Percentiles rank a stretch among this genome's conserved stretches.
phyloP scores from a whole-genome alignment of 2,888 invertebrate species.

The Apotomis betuletana region DNA sequence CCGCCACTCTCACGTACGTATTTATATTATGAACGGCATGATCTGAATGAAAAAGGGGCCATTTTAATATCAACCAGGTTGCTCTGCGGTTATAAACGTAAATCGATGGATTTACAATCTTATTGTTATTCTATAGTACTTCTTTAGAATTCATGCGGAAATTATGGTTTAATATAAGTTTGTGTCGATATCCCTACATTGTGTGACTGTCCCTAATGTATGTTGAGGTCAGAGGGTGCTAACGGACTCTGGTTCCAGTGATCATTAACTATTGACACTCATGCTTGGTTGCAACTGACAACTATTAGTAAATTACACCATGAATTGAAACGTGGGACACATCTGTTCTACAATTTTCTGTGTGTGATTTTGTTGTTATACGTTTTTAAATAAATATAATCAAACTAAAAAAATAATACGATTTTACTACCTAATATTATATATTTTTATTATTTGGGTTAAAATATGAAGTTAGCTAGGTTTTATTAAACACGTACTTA shows the following conservation, averaged over 20 bases:
- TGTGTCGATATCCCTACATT: conserved; percentile 1
- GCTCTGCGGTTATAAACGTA: conserved; percentile 34
- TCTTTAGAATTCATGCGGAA: conserved; percentile 37
- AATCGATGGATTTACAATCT: conserved; percentile 41
- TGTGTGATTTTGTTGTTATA: too few relatives aligned
- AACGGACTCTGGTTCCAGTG: conserved; percentile 39
- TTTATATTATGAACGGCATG: conserved; percentile 58
- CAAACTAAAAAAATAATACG: too few relatives aligned
- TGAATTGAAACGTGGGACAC: neutral
- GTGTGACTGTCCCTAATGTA: conserved; percentile 18
- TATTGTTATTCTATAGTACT: conserved; percentile 37
- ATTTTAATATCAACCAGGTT: conserved; percentile 44
- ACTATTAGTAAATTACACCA: conserved; percentile 14
- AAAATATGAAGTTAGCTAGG: too few relatives aligned
- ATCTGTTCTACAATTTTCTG: neutral
- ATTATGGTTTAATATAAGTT: conserved; percentile 33
- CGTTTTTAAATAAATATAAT: too few relatives aligned
- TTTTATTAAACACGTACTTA: too few relatives aligned
- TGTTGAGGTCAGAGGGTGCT: conserved; percentile 37
- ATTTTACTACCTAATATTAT: too few relatives aligned
- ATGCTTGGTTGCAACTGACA: conserved; percentile 7
- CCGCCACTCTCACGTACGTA: conserved; percentile 52
- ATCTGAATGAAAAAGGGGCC: conserved; percentile 51
- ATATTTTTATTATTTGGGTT: too few relatives aligned
- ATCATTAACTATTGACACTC: conserved; percentile 38